Percentiles rank a stretch among this genome's conserved stretches.
These are phyloP conservation scores for Sciurus carolinensis DNA, from an alignment of 2,797 vertebrate species.

Conservation along the genomic window DNA sequence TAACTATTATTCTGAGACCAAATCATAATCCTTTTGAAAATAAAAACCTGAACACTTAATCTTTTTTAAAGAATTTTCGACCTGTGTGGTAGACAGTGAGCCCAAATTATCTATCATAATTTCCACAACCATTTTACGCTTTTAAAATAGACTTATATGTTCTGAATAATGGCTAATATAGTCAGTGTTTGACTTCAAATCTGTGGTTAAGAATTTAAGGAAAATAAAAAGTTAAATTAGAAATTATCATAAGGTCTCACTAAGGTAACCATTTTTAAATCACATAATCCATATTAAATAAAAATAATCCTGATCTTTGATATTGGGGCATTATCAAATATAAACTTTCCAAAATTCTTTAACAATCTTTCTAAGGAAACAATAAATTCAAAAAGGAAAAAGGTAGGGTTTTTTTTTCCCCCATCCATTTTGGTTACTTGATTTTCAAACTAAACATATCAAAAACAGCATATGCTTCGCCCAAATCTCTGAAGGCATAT, in stretches of 20 bases:
- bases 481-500: constrained; percentile 21
- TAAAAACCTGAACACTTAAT: constrained; percentile 7
- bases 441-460: constrained; percentile 33
- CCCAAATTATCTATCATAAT: background rate
- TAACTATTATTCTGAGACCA: constrained; percentile 25
- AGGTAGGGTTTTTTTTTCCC: background rate
- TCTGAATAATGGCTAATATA: constrained; percentile 36
- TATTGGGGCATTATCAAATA: constrained; percentile 41
- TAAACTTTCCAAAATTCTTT: constrained; percentile 43
- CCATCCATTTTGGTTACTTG: background rate
- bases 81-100: background rate
- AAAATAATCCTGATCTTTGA: constrained; percentile 47
- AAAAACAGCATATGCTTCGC: background rate
- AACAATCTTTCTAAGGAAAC: constrained; percentile 20
- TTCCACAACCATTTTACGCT: background rate
- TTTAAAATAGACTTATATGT: constrained; percentile 19
- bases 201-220: background rate
- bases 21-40: constrained; percentile 12
- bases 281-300: background rate
- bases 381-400: background rate
- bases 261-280: background rate
- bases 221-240: constrained; percentile 26
- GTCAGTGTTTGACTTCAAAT: constrained; percentile 52
- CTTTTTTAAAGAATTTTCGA: background rate
- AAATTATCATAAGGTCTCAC: background rate